These are phyloP conservation scores for Zonotrichia leucophrys DNA, from an alignment of 2,113 vertebrate species.

Conservation along the genomic window DNA sequence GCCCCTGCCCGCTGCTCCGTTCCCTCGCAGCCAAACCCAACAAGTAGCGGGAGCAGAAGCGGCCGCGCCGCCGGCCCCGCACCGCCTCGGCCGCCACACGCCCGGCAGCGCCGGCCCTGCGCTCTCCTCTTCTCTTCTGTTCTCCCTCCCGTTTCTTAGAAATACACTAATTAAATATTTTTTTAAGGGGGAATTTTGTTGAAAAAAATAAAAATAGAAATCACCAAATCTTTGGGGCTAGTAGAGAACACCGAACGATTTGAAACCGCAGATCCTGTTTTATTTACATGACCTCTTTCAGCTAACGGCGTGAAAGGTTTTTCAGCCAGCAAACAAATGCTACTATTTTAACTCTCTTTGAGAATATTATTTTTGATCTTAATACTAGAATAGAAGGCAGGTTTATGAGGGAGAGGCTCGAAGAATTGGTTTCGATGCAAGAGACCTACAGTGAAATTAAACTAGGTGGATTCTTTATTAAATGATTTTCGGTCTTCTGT, in stretches of 20 bases:
- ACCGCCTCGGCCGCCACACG: background rate
- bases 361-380: background rate
- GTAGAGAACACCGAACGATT: background rate
- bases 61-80: background rate
- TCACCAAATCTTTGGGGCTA: no score
- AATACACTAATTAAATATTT: background rate
- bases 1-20: background rate
- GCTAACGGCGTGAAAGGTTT: background rate
- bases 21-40: background rate
- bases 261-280: background rate
- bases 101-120: background rate
- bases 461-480: conserved; percentile 68
- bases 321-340: background rate
- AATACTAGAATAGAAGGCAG: background rate
- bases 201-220: background rate
- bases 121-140: no score
- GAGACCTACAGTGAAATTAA: conserved; percentile 61
- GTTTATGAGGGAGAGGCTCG: background rate
- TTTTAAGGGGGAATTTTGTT: background rate
- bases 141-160: accelerated
- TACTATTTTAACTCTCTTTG: background rate
- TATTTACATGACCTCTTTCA: background rate
- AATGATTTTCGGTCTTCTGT: conserved; percentile 74
- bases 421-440: conserved; percentile 25
- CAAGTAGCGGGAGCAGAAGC: background rate